Percentiles rank a stretch among this genome's conserved stretches.
Evolutionary conservation across 2,797 vertebrate species (phyloP).

Genomic region (Acanthurus tractus): DNA sequence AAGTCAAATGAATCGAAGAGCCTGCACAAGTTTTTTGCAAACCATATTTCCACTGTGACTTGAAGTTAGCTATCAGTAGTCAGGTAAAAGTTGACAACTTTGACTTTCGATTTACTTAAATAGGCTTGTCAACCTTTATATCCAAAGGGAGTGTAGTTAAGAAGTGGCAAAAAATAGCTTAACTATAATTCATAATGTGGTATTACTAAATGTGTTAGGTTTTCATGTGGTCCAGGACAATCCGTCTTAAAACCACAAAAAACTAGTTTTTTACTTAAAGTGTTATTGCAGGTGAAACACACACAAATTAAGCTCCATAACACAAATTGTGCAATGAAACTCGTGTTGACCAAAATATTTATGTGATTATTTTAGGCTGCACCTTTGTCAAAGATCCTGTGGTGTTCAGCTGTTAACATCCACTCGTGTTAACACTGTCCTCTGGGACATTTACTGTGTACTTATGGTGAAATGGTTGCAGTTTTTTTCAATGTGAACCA

Average conservation of each 20-base stretch:
- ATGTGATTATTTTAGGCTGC: conserved; percentile 66
- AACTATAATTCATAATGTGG: conserved; percentile 12
- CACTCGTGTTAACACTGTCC: conserved; percentile 51
- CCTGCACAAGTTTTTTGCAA: neutral
- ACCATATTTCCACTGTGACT: neutral
- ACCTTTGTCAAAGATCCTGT: conserved; percentile 35
- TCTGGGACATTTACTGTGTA: conserved; percentile 65
- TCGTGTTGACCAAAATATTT: conserved; percentile 61
- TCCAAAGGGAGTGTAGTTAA: neutral
- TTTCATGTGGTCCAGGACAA: conserved; percentile 8
- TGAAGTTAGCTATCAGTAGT: too few relatives aligned
- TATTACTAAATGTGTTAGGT: conserved; percentile 22
- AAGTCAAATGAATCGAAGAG: neutral
- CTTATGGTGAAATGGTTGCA: conserved; percentile 79
- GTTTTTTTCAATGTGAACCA: conserved; percentile 84
- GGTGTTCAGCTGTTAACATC: conserved; percentile 49
- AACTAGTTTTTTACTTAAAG: conserved; percentile 62
- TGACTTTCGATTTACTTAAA: neutral
- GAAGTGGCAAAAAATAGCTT: neutral
- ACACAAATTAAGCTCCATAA: conserved; percentile 25
- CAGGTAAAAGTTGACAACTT: too few relatives aligned
- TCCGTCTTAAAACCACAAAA: conserved; percentile 27
- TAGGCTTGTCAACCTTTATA: neutral
- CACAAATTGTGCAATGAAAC: conserved; percentile 48
- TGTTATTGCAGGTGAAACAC: conserved; percentile 29